Evolutionary conservation across 2,797 vertebrate genomes (phyloP), one percentile per base, ranked within the genome.

Genomic region (Carcharodon carcharias): DNA sequence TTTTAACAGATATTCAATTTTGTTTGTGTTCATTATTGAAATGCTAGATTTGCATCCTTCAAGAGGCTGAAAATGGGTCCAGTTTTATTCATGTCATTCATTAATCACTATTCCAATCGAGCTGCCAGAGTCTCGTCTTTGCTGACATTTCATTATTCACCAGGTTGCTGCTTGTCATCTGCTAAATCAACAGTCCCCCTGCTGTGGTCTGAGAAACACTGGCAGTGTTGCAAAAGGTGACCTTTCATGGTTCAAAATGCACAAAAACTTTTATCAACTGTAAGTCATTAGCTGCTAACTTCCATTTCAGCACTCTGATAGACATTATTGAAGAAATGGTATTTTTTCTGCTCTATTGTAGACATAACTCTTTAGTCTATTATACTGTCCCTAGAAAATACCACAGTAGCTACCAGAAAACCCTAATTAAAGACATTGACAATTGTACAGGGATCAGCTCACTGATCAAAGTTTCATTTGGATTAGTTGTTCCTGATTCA

Each of bases 101-200:
- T 98, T 99, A 98, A 99, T 98, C 98, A 98, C 97, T 97, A 97
- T 96, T 97, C 98, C 98, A 97, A 97, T 97, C 98, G 97, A 97
- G 97, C 98, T 98, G 98, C 98, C 98, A 98, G 97, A 97, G 97
- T 97, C 97, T 98, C 97, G 97, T 98, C 97, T 96, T 97, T 97
- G 98, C 98, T 98, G 98, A 98, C 98, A 98, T 98, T 98, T 97
- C 97, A 98, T 97, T 98, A 98, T 97, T 98, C 96, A n/a, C 97
- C 96, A 96, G 98, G 97, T 97, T 97, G 97, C 97, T 97, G 97
- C 97, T 97, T 97, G 97, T 97, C 98, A 97, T 98, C 98, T 97
- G 97, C 97, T 97, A 98, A 97, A 98, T 98, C 98, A 98, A 97
- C 98, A 97, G 97, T 97, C 97, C 97, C 98, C 98, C 98, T 97